Evolutionary conservation across 2,888 invertebrate species (phyloP), one percentile per base, ranked within the genome.

Genomic region (Digitonthophagus gazella): DNA sequence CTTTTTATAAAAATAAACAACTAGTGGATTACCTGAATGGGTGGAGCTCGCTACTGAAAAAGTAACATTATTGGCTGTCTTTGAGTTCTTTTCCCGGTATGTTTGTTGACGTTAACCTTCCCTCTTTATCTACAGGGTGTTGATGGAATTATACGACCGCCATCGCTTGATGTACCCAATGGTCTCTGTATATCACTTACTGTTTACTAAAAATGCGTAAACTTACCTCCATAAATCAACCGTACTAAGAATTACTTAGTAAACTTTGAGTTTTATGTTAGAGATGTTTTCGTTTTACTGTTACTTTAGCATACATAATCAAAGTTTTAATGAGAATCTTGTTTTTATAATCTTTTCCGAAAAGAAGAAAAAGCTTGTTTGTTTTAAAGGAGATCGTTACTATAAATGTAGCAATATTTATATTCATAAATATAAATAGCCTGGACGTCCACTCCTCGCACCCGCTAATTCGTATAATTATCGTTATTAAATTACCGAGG

Each of bases 381-480:
- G n/a, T n/a, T n/a, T n/a, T n/a, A n/a, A n/a, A n/a, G n/a, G n/a
- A n/a, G n/a, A n/a, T n/a, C n/a, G n/a, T n/a, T n/a, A n/a, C n/a
- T 44, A 44, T 44, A 11, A 44, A 44, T 44, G 28, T 44, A 44
- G 28, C 28, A 44, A 44, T 44, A 44, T 44, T 44, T 44, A 44
- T 44, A 44, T 44, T 44, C 28, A 44, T 44, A 44, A 44, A 44
- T 44, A 44, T 44, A 44, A 44, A 44, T 44, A 11, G 11, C 28
- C 11, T 8, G 6, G 8, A 44, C 28, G 28, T 44, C 11, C 28
- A 44, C 8, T 44, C 28, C 28, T 44, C 28, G 28, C 28, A 44
- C 28, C 28, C 28, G 61, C 61, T 61, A 61, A 61, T 61, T 18
- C 61, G 61, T 61, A 61, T 61, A 19, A 61, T 61, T 61, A 61